These are phyloP conservation scores for Zingel zingel DNA, from an alignment of 2,113 vertebrate genomes.

Conservation along the genomic window DNA sequence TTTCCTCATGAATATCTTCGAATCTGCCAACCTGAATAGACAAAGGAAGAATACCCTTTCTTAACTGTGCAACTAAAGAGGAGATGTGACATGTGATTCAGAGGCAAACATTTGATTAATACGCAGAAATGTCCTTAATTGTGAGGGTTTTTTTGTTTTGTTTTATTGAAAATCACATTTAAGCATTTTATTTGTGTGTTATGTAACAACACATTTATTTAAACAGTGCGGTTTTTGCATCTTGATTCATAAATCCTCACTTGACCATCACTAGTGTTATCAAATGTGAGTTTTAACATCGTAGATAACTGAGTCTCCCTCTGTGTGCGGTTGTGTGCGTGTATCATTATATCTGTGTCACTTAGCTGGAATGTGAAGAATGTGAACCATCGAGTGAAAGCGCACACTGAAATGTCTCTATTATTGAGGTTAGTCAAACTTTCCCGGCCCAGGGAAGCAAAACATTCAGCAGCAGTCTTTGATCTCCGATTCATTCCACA, in stretches of 20 bases:
- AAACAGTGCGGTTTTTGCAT: not conserved
- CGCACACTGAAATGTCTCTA: slow-evolving; percentile 55
- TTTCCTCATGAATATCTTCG: not conserved
- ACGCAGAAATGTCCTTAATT: not conserved
- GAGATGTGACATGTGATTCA: not conserved
- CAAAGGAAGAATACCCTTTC: not conserved
- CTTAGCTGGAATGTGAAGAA: slow-evolving; percentile 67
- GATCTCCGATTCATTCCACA: slow-evolving; percentile 41
- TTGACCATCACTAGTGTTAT: not conserved
- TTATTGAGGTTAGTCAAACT: slow-evolving; percentile 52
- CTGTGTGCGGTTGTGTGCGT: slow-evolving; percentile 11
- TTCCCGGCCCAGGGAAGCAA: slow-evolving; percentile 51
- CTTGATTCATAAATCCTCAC: not conserved
- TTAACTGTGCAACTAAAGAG: not conserved
- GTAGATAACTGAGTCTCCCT: not conserved
- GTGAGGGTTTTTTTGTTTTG: not conserved
- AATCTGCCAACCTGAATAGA: not conserved
- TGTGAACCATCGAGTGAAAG: slow-evolving; percentile 55
- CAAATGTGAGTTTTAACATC: slow-evolving; percentile 6
- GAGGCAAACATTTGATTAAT: not conserved
- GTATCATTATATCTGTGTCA: slow-evolving; percentile 56
- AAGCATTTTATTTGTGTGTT: not conserved
- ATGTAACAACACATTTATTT: not conserved
- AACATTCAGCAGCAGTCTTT: slow-evolving; percentile 60
- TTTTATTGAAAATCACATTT: not conserved